Percentiles rank a stretch among this genome's conserved stretches.
These are phyloP conservation scores for Arrhopalites spinosus DNA, from an alignment of 2,888 invertebrate genomes.

Conservation along the genomic window DNA sequence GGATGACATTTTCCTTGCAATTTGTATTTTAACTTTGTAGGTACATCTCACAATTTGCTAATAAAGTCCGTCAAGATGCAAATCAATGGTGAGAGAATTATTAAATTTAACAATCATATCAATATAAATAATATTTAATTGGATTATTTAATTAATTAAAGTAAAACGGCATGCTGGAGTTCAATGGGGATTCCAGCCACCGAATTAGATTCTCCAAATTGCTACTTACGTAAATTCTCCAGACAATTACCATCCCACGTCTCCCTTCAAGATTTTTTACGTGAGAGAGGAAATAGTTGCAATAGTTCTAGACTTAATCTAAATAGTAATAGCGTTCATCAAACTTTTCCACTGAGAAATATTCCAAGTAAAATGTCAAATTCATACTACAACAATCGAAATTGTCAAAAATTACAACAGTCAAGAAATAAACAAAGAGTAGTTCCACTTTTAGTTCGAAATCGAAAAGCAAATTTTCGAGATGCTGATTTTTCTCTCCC, in stretches of 20 bases:
- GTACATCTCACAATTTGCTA: slow-evolving; percentile 1
- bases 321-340: neutral
- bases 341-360: neutral
- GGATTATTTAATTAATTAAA: neutral
- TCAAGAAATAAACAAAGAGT: neutral
- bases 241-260: neutral
- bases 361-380: neutral
- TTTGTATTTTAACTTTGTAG: neutral
- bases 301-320: too few species aligned
- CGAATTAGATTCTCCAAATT: neutral
- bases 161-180: neutral
- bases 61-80: neutral
- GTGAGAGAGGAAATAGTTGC: neutral
- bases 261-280: neutral
- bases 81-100: neutral
- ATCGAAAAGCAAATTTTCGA: slow-evolving; percentile 1
- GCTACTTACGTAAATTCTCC: neutral
- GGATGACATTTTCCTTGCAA: too few species aligned
- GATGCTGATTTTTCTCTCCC: neutral
- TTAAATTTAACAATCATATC: too few species aligned
- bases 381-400: neutral
- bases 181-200: neutral
- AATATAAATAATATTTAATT: too few species aligned
- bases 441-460: neutral
- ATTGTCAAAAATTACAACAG: neutral